phyloP scores from a whole-genome alignment of 2,113 vertebrate species.

The Hydrochoerus hydrochaeris region DNA sequence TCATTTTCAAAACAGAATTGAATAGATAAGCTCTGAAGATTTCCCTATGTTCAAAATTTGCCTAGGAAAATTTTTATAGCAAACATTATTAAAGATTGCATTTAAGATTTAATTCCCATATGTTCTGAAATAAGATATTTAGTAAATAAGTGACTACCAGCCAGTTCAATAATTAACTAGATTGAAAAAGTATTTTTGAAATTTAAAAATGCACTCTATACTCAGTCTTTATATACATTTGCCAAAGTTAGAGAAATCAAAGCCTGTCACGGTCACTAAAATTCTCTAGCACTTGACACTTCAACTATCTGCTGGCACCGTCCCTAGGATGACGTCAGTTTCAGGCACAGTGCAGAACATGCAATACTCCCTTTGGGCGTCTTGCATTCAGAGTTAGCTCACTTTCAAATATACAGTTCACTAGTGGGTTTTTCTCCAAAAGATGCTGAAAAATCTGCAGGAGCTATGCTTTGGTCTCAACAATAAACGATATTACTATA shows the following conservation, averaged over 20 bases:
- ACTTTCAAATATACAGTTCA: constrained; percentile 48
- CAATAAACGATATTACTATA: not conserved
- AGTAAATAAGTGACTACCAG: not conserved
- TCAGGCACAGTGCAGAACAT: not conserved
- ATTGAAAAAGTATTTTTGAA: constrained; percentile 31
- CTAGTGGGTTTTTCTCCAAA: constrained; percentile 20
- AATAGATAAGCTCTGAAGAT: not conserved
- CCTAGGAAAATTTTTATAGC: not conserved
- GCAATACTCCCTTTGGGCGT: constrained; percentile 49
- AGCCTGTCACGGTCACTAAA: constrained; percentile 40
- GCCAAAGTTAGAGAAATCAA: constrained; percentile 37
- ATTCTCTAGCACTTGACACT: constrained; percentile 63
- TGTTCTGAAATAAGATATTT: constrained; percentile 11
- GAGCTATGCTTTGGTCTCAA: not conserved
- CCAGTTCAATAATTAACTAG: not conserved
- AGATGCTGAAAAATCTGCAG: constrained; percentile 6
- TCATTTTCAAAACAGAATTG: not conserved
- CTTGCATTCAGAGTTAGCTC: not conserved
- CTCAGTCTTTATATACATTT: not conserved
- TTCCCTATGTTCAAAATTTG: constrained; percentile 19
- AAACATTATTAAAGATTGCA: not conserved
- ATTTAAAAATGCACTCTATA: not conserved
- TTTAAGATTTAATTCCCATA: not conserved
- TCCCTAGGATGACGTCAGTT: constrained; percentile 51
- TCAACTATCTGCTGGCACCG: constrained; percentile 56